Conservation (phyloP, 2,113 vertebrate species). For the Thunnus thynnus region DNA sequence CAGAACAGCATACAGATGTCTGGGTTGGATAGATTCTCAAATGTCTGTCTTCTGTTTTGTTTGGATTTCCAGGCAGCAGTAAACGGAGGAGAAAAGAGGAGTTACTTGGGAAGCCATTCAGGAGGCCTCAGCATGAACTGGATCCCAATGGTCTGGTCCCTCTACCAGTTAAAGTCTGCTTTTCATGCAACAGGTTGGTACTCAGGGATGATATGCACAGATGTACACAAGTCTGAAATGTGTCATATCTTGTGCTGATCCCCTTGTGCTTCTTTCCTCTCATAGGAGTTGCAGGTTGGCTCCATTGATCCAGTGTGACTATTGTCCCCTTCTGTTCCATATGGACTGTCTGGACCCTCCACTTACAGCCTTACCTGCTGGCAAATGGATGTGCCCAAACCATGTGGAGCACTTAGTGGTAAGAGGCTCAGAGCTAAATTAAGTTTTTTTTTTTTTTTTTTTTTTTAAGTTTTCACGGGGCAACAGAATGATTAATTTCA, state of each 20-base stretch:
- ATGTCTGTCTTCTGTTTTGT: not conserved
- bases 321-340: slow-evolving; percentile 98
- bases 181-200: slow-evolving; percentile 93
- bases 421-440: slow-evolving; percentile 65
- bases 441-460: not conserved
- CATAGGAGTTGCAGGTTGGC: slow-evolving; percentile 96
- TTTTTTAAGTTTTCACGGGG: not conserved
- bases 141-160: slow-evolving; percentile 97
- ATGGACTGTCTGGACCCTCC: slow-evolving; percentile 99
- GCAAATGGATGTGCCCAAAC: slow-evolving; percentile 99
- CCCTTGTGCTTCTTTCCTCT: slow-evolving; percentile 29
- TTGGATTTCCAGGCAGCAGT: slow-evolving; percentile 90
- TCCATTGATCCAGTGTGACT: slow-evolving; percentile 97
- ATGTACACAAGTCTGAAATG: not conserved
- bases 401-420: slow-evolving; percentile 97
- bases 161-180: slow-evolving; percentile 96
- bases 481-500: not conserved
- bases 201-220: not conserved
- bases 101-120: slow-evolving; percentile 93
- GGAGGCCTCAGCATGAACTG: slow-evolving; percentile 95
- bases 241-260: not conserved
- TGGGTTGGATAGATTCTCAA: not conserved
- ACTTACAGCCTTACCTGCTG: slow-evolving; percentile 96
- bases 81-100: slow-evolving; percentile 97
- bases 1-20: no score